Conservation (phyloP, 2,797 vertebrate species). For the Iguana delicatissima region DNA sequence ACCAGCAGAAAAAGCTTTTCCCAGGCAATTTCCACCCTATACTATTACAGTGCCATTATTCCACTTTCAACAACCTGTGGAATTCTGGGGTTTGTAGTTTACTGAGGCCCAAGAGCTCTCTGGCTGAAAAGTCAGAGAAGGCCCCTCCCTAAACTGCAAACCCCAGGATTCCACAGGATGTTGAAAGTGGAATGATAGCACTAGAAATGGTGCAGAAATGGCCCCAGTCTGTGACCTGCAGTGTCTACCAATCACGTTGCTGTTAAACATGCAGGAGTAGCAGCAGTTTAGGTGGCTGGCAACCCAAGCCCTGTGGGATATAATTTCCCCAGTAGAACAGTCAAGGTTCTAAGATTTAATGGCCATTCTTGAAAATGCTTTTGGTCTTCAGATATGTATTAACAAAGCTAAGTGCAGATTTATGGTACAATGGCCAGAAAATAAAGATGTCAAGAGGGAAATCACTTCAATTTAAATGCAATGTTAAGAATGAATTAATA, state of each 20-base stretch:
- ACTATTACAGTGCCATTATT: too few relatives aligned
- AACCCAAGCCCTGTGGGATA: neutral
- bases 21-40: too few relatives aligned
- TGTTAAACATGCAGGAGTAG: neutral
- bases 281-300: neutral
- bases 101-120: too few relatives aligned
- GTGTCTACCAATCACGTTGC: neutral
- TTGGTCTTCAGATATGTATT: neutral
- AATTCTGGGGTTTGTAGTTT: too few relatives aligned
- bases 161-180: too few relatives aligned
- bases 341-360: neutral
- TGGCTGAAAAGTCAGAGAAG: too few relatives aligned
- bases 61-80: too few relatives aligned
- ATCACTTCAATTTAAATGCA: neutral
- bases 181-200: too few relatives aligned
- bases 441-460: neutral
- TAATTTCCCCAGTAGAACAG: neutral
- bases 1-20: neutral
- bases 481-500: neutral
- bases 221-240: neutral
- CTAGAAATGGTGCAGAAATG: too few relatives aligned
- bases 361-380: neutral
- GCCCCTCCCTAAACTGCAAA: too few relatives aligned
- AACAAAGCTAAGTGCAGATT: neutral
- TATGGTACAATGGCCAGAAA: neutral